Evolutionary conservation across 2,113 vertebrate species (phyloP), one percentile per base, ranked within the genome.

Genomic region (Cromileptes altivelis): DNA sequence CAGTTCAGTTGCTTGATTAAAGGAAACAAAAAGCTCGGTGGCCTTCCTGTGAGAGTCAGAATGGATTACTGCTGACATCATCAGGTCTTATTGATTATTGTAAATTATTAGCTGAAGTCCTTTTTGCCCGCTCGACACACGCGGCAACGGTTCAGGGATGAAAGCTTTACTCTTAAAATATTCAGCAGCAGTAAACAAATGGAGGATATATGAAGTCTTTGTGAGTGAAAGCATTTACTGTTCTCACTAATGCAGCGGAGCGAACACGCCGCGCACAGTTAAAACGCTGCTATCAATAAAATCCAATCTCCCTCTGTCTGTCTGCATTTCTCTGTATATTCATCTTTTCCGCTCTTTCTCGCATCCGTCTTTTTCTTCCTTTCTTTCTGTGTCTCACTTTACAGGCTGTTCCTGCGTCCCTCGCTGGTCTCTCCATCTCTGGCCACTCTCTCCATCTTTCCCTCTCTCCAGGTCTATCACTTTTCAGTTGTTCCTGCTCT

Each of bases 111-210:
- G 63, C 62, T 23, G 45, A 45, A 45, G 61, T 74, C 55, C 63
- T 0, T 61, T 18, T 9, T 47, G 37, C 42, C 25, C 19, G 18
- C 85, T 74, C 18, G 11, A 74, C 42, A 45, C 42, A 12, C 42
- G 4, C 40, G 0, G 50, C 19, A 21, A 67, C 47, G 10, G 85
- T 70, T 90, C 60, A 87, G 69, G 25, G 47, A 53, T 84, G 82
- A 90, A 88, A 90, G 88, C 88, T 82, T 73, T 27, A 75, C 81
- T 90, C 81, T 81, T 92, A 64, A 86, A 92, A 85, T 86, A 86
- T 89, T 89, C 85, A 84, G 77, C 85, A 67, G 87, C 56, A 11
- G 77, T 84, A 89, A 87, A 90, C 85, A 87, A 70, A 87, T 50
- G 65, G 70, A 90, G 84, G 73, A 76, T 70, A 68, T 81, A 71